Conservation (phyloP, 2,113 vertebrate genomes). For the Nothoprocta perdicaria region DNA sequence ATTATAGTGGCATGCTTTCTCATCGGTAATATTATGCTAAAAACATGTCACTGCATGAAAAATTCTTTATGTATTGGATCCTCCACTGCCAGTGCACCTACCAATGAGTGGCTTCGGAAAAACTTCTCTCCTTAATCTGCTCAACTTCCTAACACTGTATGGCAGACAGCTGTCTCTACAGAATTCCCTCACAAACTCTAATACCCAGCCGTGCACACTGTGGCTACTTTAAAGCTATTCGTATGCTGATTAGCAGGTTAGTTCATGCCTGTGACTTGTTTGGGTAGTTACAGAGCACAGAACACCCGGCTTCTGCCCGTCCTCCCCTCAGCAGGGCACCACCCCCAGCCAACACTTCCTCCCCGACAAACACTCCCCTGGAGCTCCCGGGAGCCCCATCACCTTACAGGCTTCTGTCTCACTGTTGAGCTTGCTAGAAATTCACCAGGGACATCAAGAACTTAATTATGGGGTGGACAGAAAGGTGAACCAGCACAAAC, state of each 20-base stretch:
- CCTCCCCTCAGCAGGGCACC: background rate
- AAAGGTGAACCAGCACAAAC: background rate
- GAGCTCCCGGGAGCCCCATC: fast-evolving
- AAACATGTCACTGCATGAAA: background rate
- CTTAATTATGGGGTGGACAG: background rate
- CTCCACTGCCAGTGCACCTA: background rate
- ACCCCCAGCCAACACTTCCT: background rate
- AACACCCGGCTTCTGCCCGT: background rate
- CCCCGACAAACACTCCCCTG: background rate
- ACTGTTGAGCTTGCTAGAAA: background rate
- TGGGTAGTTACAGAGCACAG: background rate
- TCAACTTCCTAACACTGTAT: background rate
- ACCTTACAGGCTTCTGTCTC: background rate
- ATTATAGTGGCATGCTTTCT: background rate
- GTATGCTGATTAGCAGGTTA: background rate
- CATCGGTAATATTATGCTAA: background rate
- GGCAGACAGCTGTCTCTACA: background rate
- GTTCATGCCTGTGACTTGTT: background rate
- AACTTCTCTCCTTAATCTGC: background rate
- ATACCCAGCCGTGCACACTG: background rate
- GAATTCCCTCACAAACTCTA: background rate
- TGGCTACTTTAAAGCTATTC: background rate
- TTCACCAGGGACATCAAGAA: background rate
- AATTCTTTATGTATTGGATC: background rate
- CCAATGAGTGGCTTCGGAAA: background rate